Evolutionary conservation across 2,797 vertebrate species (phyloP), one percentile per base, ranked within the genome.

Genomic region (Loriculus beryllinus): DNA sequence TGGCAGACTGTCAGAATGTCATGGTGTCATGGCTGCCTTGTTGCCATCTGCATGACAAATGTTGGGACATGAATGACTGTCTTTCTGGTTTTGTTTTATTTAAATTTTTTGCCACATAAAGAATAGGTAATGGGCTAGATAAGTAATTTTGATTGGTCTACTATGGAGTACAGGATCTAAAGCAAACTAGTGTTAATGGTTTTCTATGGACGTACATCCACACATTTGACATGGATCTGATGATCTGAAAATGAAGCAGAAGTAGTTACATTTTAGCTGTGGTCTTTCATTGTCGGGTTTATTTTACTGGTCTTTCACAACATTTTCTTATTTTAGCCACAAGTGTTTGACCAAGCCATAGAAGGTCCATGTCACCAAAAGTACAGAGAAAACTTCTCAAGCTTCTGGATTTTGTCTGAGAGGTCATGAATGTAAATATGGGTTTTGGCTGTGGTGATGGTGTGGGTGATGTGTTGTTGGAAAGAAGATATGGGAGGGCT

Each of bases 341-440:
- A 98, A 82, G 97, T 96, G 45, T 97, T 99, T 97, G 97, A 98
- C 82, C 98, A 98, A 86, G 98, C 97, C 35, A n/a, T 98, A 67
- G 98, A 98, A 90, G 98, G 29, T 93, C 78, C 64, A 94, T 54
- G 80, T 98, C 79, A 69, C 97, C 52, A 92, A 96, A 35, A 97
- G 96, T 63, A 96, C 95, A 54, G 98, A 98, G 70, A 98, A 98
- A 89, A 96, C 10, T 13, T 29, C 98, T 92, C 95, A 95, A 96
- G 98, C 78, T 82, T 97, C 91, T 99, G 98, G 98, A 98, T 98
- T 79, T 95, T 99, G 97, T 97, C 97, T 75, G 98, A 98, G 98
- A 99, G 88, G 98, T 98, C 96, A 82, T 9, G 29, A 62, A 85
- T 19, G 51, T 29, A 13, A 14, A 6, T 39, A 25, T 82, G 35